Conservation (phyloP, 2,113 vertebrate species). For the Campylorhamphus procurvoides region DNA sequence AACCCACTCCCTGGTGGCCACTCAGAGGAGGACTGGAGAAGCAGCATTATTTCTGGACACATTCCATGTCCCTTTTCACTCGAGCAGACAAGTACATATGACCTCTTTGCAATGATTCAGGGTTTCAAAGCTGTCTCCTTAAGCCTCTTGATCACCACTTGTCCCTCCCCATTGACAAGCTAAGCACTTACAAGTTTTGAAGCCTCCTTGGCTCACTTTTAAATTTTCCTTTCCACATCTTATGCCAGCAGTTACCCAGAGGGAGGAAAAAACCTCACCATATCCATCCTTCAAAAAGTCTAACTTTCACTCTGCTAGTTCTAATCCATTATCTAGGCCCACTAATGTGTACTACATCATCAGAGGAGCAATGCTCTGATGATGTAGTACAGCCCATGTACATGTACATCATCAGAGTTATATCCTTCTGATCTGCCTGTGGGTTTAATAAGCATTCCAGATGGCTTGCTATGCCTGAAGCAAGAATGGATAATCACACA, state of each 20-base stretch:
- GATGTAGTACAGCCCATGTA: conserved; percentile 69
- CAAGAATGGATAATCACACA: conserved; percentile 81
- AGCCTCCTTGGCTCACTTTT: conserved; percentile 75
- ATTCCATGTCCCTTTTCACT: conserved; percentile 54
- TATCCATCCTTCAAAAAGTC: conserved; percentile 65
- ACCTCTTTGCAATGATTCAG: conserved; percentile 61
- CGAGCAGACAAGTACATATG: conserved; percentile 47
- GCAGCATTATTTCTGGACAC: conserved; percentile 65
- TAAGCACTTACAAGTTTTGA: conserved; percentile 76
- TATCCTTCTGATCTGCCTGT: conserved; percentile 75
- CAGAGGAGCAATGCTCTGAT: conserved; percentile 71
- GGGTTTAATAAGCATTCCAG: conserved; percentile 82
- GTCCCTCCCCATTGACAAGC: conserved; percentile 70
- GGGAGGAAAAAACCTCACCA: conserved; percentile 51
- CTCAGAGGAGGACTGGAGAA: conserved; percentile 33
- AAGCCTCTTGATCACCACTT: conserved; percentile 74
- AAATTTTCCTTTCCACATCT: conserved; percentile 70
- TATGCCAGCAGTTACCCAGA: conserved; percentile 74
- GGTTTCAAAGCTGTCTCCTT: conserved; percentile 68
- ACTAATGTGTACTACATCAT: conserved; percentile 70
- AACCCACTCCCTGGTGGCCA: conserved; percentile 41
- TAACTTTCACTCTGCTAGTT: conserved; percentile 66
- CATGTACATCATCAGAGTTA: conserved; percentile 72
- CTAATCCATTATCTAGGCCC: conserved; percentile 74
- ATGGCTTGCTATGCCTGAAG: conserved; percentile 80